Conservation (phyloP, 1,140 invertebrate species). For the Aphaenogaster ashmeadi region DNA sequence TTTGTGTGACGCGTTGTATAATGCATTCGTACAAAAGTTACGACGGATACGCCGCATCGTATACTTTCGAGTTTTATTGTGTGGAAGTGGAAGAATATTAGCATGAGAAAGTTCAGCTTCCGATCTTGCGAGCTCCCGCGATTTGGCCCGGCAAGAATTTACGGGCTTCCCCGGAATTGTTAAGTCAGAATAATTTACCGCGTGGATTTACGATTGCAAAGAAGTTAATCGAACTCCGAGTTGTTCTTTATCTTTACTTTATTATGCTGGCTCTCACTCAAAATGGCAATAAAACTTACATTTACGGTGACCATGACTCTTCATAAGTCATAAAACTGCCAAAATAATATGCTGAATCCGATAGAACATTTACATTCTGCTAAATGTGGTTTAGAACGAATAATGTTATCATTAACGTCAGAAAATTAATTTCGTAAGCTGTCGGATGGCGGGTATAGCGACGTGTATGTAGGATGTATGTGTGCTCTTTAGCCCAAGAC, state of each 20-base stretch:
- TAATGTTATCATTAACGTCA: constrained; percentile 17
- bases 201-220: constrained; percentile 61
- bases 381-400: not conserved
- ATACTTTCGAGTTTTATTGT: constrained; percentile 58
- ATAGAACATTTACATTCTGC: constrained; percentile 28
- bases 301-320: constrained; percentile 10
- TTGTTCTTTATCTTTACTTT: constrained; percentile 63
- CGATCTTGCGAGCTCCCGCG: constrained; percentile 36
- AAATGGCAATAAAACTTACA: constrained; percentile 35
- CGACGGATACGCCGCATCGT: constrained; percentile 13
- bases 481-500: constrained; percentile 60
- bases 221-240: constrained; percentile 58
- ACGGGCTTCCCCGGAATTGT: constrained; percentile 48
- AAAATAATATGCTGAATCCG: constrained; percentile 25
- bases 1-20: constrained; percentile 7
- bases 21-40: constrained; percentile 38
- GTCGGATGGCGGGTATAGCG: not conserved
- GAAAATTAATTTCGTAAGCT: constrained; percentile 55
- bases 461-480: not conserved
- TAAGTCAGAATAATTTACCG: constrained; percentile 59
- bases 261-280: constrained; percentile 26
- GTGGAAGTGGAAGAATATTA: constrained; percentile 56
- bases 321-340: constrained; percentile 41
- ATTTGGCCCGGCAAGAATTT: constrained; percentile 50
- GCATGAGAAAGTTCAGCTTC: constrained; percentile 56